Evolutionary conservation across 2,113 vertebrate species (phyloP).

Genomic region (Puntigrus tetrazona): DNA sequence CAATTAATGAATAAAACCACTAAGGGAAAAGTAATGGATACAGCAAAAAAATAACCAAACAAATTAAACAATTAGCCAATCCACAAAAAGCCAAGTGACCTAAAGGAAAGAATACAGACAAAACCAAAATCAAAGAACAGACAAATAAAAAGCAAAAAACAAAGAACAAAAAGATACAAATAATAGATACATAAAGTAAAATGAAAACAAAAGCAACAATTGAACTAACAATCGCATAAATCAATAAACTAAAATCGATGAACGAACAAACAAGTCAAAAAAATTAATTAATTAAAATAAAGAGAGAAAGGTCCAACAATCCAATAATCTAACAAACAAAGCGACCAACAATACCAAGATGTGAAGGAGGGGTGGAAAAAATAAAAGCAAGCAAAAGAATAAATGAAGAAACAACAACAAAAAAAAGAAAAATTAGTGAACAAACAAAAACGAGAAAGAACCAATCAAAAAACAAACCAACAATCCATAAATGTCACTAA

Average conservation of each 20-base stretch:
- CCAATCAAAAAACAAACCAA: not conserved
- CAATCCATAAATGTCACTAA: not conserved
- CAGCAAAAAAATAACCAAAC: not conserved
- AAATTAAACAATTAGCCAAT: not conserved
- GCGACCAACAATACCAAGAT: not conserved
- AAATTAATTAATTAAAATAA: not conserved
- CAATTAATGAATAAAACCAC: not conserved
- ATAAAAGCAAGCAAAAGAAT: not conserved
- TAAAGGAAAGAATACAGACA: not conserved
- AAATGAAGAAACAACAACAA: too few relatives aligned
- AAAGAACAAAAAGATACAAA: not conserved
- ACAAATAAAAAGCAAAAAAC: not conserved
- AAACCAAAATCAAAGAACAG: not conserved
- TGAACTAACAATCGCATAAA: not conserved
- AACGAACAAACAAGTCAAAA: not conserved
- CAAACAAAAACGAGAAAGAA: not conserved
- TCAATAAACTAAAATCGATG: not conserved
- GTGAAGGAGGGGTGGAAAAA: not conserved
- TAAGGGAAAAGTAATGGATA: not conserved
- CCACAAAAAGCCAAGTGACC: not conserved
- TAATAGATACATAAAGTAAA: not conserved
- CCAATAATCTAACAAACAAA: not conserved
- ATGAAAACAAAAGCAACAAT: not conserved
- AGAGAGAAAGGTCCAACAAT: not conserved
- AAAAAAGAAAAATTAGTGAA: not conserved